Evolutionary conservation across 2,888 invertebrate genomes (phyloP), one percentile per base, ranked within the genome.

Genomic region (Rhogogaster chlorosoma): DNA sequence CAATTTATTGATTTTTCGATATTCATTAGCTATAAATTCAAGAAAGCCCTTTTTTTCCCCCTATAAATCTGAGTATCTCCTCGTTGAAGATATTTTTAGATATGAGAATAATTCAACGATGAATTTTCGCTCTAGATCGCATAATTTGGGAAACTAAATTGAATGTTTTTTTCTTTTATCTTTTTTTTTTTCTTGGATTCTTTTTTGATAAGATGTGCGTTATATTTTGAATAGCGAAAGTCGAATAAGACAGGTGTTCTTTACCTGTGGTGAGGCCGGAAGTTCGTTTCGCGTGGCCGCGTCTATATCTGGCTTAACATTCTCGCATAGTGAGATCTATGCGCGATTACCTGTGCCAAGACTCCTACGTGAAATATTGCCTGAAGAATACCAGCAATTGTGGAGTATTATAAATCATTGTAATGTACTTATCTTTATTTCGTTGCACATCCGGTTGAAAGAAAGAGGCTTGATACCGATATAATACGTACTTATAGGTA

Each of bases 271-370:
- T 36, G 22, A 38, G 61, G 80, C 80, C 80, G 80, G 80, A 80
- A 80, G 80, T 80, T 80, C 38, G 80, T 80, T 80, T 80, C 80
- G 80, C 61, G 61, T 80, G 38, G 80, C 80, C 32, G 80, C 57
- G 57, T 80, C 80, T 80, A 80, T 80, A 80, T 80, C 61, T 80
- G 80, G 36, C 80, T 80, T 80, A 80, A 80, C 80, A 80, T 80
- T 80, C 80, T 80, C 80, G 61, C 38, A 57, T 38, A 49, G 80
- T 49, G 5, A 80, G 80, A 80, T 80, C 80, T 80, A 61, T 80
- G 80, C 80, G 80, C 61, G 80, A 80, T 80, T 80, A 80, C 80
- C 80, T 80, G 29, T 61, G 80, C 80, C 80, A 80, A 80, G 80
- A 80, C 80, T 80, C 32, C 22, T 61, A 38, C 80, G 57, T 61